These are phyloP conservation scores for Sitobion miscanthi DNA, from an alignment of 1,140 invertebrate species.

Conservation along the genomic window DNA sequence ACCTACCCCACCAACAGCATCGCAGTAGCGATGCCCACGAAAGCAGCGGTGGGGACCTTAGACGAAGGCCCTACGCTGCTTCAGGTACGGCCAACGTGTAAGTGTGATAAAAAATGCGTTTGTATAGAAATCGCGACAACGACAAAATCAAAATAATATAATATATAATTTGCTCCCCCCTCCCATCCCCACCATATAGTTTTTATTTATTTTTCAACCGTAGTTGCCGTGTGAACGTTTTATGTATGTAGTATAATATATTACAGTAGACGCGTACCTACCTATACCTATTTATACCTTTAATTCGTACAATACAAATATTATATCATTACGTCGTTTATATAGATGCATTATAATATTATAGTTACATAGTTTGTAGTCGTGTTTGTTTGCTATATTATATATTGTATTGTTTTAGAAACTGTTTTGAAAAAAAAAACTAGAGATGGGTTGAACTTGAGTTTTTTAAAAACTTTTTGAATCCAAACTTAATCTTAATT, in stretches of 20 bases:
- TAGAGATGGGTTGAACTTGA: neutral
- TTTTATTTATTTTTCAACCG: neutral
- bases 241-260: neutral
- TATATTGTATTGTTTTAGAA: neutral
- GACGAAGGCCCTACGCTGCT: slow-evolving; percentile 63
- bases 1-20: slow-evolving; percentile 61
- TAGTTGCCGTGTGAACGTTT: slow-evolving; percentile 8
- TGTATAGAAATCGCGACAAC: slow-evolving; percentile 58
- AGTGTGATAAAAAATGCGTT: slow-evolving; percentile 63
- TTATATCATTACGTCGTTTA: neutral
- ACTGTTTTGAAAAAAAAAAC: neutral
- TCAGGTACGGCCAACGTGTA: slow-evolving; percentile 80
- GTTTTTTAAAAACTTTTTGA: neutral
- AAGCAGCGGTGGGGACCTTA: neutral
- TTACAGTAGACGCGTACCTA: neutral
- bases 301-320: neutral
- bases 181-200: neutral
- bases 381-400: neutral
- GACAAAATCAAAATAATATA: slow-evolving; percentile 11
- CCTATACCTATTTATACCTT: neutral
- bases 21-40: slow-evolving; percentile 62
- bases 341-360: neutral
- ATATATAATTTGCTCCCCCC: too few relatives aligned
- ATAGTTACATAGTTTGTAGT: neutral
- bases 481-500: neutral